Base-by-base conservation (phyloP, 2,888 invertebrate species). In the Esperia sulphurella region DNA sequence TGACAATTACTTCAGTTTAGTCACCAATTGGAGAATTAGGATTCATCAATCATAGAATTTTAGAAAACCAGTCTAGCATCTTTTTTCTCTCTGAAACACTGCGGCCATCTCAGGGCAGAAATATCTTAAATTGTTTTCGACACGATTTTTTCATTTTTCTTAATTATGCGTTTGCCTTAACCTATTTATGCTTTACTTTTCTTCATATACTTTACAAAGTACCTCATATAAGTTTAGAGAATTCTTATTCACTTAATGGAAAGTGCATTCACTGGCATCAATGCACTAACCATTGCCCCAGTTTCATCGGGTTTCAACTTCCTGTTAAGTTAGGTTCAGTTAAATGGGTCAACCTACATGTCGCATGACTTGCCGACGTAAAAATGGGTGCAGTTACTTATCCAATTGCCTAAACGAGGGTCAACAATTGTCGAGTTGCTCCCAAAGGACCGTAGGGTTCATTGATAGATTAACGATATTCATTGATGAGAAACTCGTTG, bases 301-400 rank as follows among this genome's bases (percentile, higher is more conserved):
- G 61, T 64, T 70, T 48, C 21, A 21, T 2, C 46, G 50, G 55
- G 51, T 64, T 55, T 53, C 53, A 57, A 46, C 61, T 68, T 71
- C 68, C 71, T 65, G 64, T 69, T 60, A 60, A 60, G 57, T 64
- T 62, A 63, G 57, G 55, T 64, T 63, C 53, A 52, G 61, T 48
- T 48, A 63, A 68, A 67, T 70, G 43, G 65, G 67, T 64, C 65
- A 65, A 52, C 50, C 51, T 50, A 21, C 21, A 49, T 51, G 53
- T 61, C 35, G 45, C 51, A 45, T 51, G 51, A 42, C 31, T 12
- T 35, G 42, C 8, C 44, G 44, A 47, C 43, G 48, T 55, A 43
- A 53, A 52, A 53, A 46, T 43, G 38, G 39, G 41, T 49, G 44
- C 48, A 43, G 43, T 51, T 48, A 53, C 48, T 53, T 55, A 57